A percentile compares a stretch with the other conserved stretches of the same genome.
Conservation (phyloP, 2,797 vertebrate species). For the Danio tinwini region DNA sequence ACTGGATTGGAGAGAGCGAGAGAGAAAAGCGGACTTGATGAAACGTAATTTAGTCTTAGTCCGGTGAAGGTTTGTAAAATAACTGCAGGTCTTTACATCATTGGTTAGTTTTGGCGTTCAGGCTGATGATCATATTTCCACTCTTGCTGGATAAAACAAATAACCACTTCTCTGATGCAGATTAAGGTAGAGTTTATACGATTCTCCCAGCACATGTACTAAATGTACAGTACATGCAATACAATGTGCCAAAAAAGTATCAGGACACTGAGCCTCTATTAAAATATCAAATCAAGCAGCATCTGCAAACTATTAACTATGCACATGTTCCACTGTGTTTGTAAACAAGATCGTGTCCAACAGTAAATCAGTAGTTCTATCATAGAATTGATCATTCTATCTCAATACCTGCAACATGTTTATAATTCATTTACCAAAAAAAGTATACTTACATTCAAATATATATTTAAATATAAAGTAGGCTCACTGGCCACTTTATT, state of each 20-base stretch:
- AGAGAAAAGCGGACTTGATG: not conserved
- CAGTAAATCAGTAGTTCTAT: not conserved
- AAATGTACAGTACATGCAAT: not conserved
- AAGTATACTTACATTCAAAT: no score
- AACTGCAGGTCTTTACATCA: conserved; percentile 37
- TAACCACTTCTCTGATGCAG: not conserved
- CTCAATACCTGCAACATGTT: not conserved
- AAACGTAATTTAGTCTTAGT: conserved; percentile 39
- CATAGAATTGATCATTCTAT: no score
- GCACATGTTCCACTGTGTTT: not conserved
- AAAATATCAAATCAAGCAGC: not conserved
- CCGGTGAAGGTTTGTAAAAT: conserved; percentile 36
- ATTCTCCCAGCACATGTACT: not conserved
- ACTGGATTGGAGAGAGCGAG: conserved; percentile 5
- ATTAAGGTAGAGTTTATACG: not conserved
- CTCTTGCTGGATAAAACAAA: not conserved
- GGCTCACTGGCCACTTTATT: no score
- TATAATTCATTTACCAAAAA: not conserved
- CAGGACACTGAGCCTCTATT: not conserved
- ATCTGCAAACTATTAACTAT: conserved; percentile 14
- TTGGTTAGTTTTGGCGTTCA: conserved; percentile 25
- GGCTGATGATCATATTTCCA: not conserved
- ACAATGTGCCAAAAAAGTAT: not conserved
- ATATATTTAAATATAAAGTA: no score
- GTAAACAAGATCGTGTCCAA: not conserved